Evolutionary conservation across 2,113 vertebrate genomes (phyloP).

Genomic region (Bucco capensis): DNA sequence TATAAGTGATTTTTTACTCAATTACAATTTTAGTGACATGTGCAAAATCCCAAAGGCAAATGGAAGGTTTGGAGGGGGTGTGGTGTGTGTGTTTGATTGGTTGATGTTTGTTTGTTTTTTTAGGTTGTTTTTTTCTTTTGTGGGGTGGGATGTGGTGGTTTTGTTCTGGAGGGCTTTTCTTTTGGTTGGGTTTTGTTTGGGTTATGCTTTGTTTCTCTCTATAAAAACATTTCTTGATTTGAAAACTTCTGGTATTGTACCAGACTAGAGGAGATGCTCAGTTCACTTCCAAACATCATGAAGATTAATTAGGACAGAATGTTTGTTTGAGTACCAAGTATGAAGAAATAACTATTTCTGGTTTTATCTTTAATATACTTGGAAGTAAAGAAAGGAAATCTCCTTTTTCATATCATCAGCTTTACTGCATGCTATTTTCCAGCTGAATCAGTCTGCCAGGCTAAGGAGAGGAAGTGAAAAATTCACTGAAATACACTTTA

Average conservation of each 20-base stretch:
- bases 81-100: too few species aligned
- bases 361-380: neutral
- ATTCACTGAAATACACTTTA: neutral
- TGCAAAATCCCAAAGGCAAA: neutral
- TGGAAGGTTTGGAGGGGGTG: neutral
- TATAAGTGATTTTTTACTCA: neutral
- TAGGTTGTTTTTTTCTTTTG: too few species aligned
- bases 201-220: neutral
- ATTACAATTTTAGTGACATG: neutral
- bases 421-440: neutral
- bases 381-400: neutral
- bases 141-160: too few species aligned
- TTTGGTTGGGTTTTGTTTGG: neutral
- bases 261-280: neutral
- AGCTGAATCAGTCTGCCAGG: neutral
- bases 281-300: neutral
- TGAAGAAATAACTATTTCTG: neutral
- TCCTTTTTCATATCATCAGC: neutral
- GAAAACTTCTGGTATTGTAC: neutral
- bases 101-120: neutral
- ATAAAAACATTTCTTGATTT: neutral
- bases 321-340: neutral
- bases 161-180: too few species aligned
- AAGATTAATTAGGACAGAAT: neutral
- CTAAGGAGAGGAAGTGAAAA: neutral